Evolutionary conservation across 2,797 vertebrate genomes (phyloP).

Genomic region (Agapornis canus): DNA sequence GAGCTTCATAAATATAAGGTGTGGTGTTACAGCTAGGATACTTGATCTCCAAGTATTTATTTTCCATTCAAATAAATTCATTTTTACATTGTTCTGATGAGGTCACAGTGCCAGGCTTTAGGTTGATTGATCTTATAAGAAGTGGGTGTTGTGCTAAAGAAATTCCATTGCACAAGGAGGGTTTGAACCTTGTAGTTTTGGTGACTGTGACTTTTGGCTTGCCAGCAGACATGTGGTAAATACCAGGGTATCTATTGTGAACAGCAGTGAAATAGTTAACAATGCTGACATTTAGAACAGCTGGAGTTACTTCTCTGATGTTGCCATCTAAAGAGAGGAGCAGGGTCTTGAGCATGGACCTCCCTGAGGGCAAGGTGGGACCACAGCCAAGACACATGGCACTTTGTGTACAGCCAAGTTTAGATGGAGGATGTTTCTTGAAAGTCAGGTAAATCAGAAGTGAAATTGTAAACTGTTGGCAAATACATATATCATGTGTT

Average conservation of each 20-base stretch:
- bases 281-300: neutral
- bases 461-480: neutral
- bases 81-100: slow-evolving; percentile 26
- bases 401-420: neutral
- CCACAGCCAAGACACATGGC: neutral
- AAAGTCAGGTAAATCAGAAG: neutral
- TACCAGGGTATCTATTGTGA: neutral
- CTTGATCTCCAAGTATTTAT: neutral
- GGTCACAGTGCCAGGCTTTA: neutral
- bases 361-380: neutral
- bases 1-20: neutral
- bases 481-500: neutral
- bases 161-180: neutral
- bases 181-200: neutral
- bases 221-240: neutral
- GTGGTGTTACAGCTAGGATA: neutral
- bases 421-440: neutral
- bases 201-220: neutral
- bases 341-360: neutral
- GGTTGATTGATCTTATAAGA: neutral
- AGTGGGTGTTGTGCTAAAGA: neutral
- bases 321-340: neutral
- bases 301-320: neutral
- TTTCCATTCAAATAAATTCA: slow-evolving; percentile 1
- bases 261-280: neutral